Evolutionary conservation across 2,888 invertebrate genomes (phyloP).

Genomic region (Eupeodes latifasciatus): DNA sequence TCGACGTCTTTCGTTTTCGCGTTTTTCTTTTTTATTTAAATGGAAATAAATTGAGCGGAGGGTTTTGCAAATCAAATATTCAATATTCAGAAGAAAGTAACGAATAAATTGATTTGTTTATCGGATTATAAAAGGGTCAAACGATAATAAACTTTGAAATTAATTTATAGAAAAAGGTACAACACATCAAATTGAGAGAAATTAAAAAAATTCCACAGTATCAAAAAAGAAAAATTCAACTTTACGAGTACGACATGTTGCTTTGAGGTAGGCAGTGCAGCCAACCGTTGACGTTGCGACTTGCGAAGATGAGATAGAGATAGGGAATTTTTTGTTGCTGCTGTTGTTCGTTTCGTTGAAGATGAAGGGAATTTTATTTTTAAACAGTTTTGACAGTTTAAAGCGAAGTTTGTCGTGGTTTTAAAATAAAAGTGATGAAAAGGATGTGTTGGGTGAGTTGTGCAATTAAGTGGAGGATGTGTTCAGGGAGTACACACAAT

Average conservation of each 20-base stretch:
- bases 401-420: slow-evolving; percentile 36
- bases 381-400: slow-evolving; percentile 50
- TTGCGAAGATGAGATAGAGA: neutral
- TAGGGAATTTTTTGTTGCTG: slow-evolving; percentile 35
- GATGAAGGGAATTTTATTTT: slow-evolving; percentile 31
- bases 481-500: too few relatives aligned
- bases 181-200: slow-evolving; percentile 69
- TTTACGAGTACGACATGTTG: slow-evolving; percentile 71
- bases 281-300: slow-evolving; percentile 50
- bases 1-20: slow-evolving; percentile 18
- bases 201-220: slow-evolving; percentile 71
- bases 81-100: neutral
- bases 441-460: too few relatives aligned
- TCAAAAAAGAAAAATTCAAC: slow-evolving; percentile 17
- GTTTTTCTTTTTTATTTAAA: slow-evolving; percentile 32
- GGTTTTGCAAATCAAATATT: slow-evolving; percentile 1
- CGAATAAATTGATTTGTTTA: neutral
- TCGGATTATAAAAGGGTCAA: slow-evolving; percentile 44
- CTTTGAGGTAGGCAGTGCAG: slow-evolving; percentile 69
- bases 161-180: slow-evolving; percentile 73
- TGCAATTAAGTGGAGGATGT: too few relatives aligned
- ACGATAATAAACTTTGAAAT: slow-evolving; percentile 63
- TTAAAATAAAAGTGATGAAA: too few relatives aligned
- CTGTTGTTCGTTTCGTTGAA: neutral
- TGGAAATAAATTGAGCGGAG: slow-evolving; percentile 11